Percentiles rank a stretch among this genome's conserved stretches.
Evolutionary conservation across 2,113 vertebrate species (phyloP).

Genomic region (Microcebus murinus): DNA sequence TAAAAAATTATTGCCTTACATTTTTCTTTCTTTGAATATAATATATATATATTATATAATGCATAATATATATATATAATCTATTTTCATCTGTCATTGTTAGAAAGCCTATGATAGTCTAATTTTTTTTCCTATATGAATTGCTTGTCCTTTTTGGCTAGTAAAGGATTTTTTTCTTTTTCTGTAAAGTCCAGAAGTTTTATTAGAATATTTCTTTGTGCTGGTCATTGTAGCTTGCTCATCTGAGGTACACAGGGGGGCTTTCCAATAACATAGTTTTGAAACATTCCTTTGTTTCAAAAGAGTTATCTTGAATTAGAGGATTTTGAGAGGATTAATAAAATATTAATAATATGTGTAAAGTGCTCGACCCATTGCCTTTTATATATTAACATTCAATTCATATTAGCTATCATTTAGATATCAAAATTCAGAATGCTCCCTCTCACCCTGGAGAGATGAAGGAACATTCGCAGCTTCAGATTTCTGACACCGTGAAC

Average conservation of each 20-base stretch:
- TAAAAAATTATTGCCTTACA: not conserved
- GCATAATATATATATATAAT: not conserved
- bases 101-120: not conserved
- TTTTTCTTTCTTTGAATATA: not conserved
- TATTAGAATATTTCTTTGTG: not conserved
- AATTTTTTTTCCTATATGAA: not conserved
- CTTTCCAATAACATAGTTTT: not conserved
- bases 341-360: not conserved
- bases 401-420: slow-evolving; percentile 4
- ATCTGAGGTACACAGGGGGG: not conserved
- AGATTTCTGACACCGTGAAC: slow-evolving; percentile 12
- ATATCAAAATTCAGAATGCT: slow-evolving; percentile 40
- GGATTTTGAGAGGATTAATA: not conserved
- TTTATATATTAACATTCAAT: not conserved
- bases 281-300: slow-evolving; percentile 36
- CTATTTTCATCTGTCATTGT: not conserved
- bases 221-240: not conserved
- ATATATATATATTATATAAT: not conserved
- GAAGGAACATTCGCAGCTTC: not conserved
- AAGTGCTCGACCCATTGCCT: not conserved
- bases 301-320: not conserved
- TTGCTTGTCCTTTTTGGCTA: not conserved
- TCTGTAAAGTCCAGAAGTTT: not conserved
- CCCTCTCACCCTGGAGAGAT: not conserved
- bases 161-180: not conserved